Percentiles rank a stretch among this genome's conserved stretches.
Evolutionary conservation across 2,888 invertebrate species (phyloP).

Genomic region (Lithodes maja): DNA sequence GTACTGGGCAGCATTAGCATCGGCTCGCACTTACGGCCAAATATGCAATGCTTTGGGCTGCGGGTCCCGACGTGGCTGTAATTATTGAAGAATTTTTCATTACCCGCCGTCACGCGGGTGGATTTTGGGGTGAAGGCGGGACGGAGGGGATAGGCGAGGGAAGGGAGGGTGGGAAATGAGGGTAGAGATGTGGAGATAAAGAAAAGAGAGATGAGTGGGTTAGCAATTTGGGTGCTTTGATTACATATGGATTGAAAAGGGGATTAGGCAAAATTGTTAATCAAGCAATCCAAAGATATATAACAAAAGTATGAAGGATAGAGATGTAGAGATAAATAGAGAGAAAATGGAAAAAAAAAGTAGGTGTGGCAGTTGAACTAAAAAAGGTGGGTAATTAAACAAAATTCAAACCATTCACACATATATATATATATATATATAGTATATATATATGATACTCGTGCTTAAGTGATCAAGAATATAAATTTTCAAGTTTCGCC

Average conservation of each 20-base stretch:
- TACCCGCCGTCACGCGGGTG: constrained; percentile 59
- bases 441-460: no score
- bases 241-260: background rate
- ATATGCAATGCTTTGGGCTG: constrained; percentile 55
- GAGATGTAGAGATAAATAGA: background rate
- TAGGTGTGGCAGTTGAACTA: background rate
- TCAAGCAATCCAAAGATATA: no score
- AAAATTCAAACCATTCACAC: no score
- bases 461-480: no score
- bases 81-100: constrained; percentile 67
- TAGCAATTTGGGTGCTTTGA: background rate
- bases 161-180: background rate
- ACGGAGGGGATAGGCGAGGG: background rate
- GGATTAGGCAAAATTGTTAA: background rate
- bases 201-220: background rate
- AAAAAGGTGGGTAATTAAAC: background rate
- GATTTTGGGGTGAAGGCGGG: constrained; percentile 39
- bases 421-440: no score
- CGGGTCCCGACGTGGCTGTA: constrained; percentile 47
- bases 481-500: no score
- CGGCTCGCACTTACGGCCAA: constrained; percentile 57
- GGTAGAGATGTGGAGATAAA: background rate
- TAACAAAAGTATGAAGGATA: no score
- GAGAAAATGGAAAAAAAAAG: background rate
- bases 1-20: constrained; percentile 58